Evolutionary conservation across 2,888 invertebrate genomes (phyloP).

Genomic region (Sarcophaga subvicina): DNA sequence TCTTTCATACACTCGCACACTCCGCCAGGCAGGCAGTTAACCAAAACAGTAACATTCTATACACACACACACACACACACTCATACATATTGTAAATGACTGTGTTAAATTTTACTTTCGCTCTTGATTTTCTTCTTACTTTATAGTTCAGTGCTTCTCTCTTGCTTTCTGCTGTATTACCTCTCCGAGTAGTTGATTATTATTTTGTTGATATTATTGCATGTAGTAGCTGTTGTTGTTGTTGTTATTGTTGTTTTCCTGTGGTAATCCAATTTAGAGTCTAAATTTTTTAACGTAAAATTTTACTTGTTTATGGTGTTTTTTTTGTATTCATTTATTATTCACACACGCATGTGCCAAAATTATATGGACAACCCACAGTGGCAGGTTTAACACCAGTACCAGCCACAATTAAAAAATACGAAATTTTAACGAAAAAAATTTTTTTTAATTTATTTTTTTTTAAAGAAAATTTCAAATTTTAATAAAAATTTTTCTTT

Average conservation of each 20-base stretch:
- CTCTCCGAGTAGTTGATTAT: conserved; percentile 24
- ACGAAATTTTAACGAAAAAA: conserved; percentile 7
- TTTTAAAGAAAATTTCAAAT: neutral
- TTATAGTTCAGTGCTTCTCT: neutral
- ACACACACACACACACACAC: neutral
- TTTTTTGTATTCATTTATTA: conserved; percentile 27
- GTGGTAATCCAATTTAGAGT: conserved; percentile 47
- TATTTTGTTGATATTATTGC: neutral
- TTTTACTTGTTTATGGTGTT: conserved; percentile 16
- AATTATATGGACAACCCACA: conserved; percentile 59
- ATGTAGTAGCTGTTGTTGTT: conserved; percentile 11
- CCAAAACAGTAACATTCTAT: neutral
- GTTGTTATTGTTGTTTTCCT: conserved; percentile 20
- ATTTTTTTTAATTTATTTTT: conserved; percentile 14
- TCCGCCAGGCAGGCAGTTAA: too few relatives aligned
- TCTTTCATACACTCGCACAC: too few relatives aligned
- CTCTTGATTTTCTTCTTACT: conserved; percentile 11
- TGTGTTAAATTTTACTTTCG: too few relatives aligned
- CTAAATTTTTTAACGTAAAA: conserved; percentile 22
- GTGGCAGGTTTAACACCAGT: conserved; percentile 14
- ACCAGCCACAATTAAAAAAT: conserved; percentile 19
- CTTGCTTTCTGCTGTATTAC: neutral
- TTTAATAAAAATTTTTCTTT: neutral
- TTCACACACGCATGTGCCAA: conserved; percentile 64
- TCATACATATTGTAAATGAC: too few relatives aligned